Evolutionary conservation across 2,797 vertebrate species (phyloP).

Genomic region (Antrozous pallidus): DNA sequence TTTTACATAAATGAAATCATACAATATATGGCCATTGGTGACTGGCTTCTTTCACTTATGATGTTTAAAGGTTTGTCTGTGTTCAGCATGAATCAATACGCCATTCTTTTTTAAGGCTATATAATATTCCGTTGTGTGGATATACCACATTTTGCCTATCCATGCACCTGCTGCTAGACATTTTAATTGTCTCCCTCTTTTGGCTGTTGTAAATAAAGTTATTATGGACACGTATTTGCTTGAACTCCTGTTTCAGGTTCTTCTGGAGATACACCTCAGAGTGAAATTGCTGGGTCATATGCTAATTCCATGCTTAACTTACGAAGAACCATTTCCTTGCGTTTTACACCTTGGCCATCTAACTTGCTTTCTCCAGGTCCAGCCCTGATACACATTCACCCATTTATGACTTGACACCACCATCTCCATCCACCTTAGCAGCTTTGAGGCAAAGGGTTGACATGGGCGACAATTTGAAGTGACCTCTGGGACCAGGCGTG

Average conservation of each 20-base stretch:
- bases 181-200: neutral
- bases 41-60: neutral
- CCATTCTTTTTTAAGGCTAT: neutral
- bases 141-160: neutral
- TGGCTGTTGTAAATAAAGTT: neutral
- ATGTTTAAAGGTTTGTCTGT: neutral
- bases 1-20: neutral
- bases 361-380: neutral
- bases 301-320: neutral
- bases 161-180: neutral
- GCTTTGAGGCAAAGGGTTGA: neutral
- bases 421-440: neutral
- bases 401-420: neutral
- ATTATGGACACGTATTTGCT: neutral
- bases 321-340: neutral
- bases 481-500: neutral
- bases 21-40: neutral
- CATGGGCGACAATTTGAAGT: neutral
- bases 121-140: neutral
- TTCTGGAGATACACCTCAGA: neutral
- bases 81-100: neutral
- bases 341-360: neutral
- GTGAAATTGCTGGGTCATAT: neutral
- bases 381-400: neutral
- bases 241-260: neutral